phyloP scores from a whole-genome alignment of 2,113 vertebrate species.

The Hydrochoerus hydrochaeris region DNA sequence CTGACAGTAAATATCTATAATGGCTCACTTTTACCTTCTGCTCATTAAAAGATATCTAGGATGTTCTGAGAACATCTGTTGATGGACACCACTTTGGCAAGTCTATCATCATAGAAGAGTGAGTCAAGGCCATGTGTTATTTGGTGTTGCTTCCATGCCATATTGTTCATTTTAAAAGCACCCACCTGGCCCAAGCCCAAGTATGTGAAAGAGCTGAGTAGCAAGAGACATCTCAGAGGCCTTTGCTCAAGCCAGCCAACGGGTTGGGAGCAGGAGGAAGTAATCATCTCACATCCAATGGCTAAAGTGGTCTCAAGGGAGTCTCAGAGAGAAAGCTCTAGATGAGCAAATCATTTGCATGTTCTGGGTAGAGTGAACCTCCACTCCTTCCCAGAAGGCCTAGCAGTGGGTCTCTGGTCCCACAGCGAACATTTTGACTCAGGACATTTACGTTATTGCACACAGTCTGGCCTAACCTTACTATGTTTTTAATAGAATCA shows the following conservation, averaged over 20 bases:
- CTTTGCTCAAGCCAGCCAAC: not conserved
- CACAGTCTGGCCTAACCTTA: too few species aligned
- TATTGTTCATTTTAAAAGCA: not conserved
- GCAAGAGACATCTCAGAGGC: not conserved
- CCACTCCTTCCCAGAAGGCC: not conserved
- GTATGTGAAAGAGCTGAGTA: too few species aligned
- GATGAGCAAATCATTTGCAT: fast-evolving
- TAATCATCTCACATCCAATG: fast-evolving
- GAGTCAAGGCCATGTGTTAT: fast-evolving
- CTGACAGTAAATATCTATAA: not conserved
- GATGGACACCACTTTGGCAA: fast-evolving
- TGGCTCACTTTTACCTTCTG: not conserved
- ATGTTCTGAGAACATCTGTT: not conserved
- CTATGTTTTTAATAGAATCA: not conserved
- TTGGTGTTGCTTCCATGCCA: too few species aligned
- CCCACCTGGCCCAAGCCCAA: not conserved
- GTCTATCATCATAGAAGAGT: not conserved
- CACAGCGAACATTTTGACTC: fast-evolving
- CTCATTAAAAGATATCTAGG: not conserved
- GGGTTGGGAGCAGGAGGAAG: not conserved
- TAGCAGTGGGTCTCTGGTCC: not conserved
- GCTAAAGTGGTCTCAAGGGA: not conserved
- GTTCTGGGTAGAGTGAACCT: fast-evolving
- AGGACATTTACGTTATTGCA: not conserved
- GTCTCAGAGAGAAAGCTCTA: not conserved